Conservation (phyloP, 1,140 invertebrate species). For the Teleogryllus occipitalis region DNA sequence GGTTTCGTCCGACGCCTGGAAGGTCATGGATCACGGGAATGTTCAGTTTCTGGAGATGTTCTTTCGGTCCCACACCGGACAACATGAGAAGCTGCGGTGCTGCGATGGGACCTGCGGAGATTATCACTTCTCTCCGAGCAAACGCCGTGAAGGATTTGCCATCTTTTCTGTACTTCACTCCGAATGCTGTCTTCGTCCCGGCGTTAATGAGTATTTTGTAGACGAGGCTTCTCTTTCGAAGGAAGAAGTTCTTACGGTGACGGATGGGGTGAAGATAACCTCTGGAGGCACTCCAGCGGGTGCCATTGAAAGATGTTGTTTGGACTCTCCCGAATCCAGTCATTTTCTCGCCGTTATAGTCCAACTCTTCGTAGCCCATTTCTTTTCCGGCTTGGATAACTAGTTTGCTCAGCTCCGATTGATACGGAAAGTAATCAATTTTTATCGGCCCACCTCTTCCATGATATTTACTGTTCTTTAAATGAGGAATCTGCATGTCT, state of each 20-base stretch:
- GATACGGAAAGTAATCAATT: conserved; percentile 45
- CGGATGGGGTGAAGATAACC: conserved; percentile 46
- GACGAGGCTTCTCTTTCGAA: conserved; percentile 45
- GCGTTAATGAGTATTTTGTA: conserved; percentile 48
- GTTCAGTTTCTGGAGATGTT: too few species aligned
- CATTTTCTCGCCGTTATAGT: conserved; percentile 53
- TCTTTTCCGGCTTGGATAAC: conserved; percentile 55
- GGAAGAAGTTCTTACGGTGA: conserved; percentile 54
- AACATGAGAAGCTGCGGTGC: too few species aligned
- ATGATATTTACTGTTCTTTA: conserved; percentile 42
- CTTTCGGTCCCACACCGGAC: too few species aligned
- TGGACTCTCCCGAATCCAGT: conserved; percentile 40
- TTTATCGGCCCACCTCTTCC: conserved; percentile 44
- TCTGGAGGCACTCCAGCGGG: conserved; percentile 45
- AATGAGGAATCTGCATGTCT: conserved; percentile 41
- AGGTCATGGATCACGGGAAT: too few species aligned
- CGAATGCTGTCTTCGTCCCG: too few species aligned
- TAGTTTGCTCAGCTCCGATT: conserved; percentile 43
- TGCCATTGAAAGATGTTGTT: conserved; percentile 42
- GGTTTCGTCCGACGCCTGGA: too few species aligned
- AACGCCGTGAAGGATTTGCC: too few species aligned
- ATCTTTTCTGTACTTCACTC: too few species aligned
- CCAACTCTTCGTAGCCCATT: conserved; percentile 47
- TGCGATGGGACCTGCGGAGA: too few species aligned
- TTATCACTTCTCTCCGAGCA: too few species aligned